phyloP scores from a whole-genome alignment of 1,140 invertebrate species.

The Ruditapes philippinarum region DNA sequence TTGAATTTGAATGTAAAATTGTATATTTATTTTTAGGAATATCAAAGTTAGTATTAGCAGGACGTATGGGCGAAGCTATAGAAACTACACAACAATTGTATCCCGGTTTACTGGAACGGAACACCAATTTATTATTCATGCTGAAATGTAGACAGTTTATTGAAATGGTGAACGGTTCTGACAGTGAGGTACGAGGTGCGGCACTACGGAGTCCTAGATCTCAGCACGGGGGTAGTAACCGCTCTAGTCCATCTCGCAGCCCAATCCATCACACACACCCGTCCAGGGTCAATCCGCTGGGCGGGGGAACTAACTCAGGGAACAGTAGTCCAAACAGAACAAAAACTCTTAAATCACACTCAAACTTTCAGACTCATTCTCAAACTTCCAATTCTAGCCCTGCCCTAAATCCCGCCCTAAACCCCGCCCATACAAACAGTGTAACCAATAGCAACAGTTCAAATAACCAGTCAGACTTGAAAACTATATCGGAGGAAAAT shows the following conservation, averaged over 20 bases:
- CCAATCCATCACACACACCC: constrained; percentile 74
- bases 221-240: constrained; percentile 76
- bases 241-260: constrained; percentile 80
- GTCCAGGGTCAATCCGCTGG: constrained; percentile 67
- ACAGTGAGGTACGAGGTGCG: constrained; percentile 86
- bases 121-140: constrained; percentile 96
- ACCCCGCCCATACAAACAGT: constrained; percentile 59
- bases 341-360: constrained; percentile 89
- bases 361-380: constrained; percentile 55
- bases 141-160: constrained; percentile 99
- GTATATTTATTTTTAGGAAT: constrained; percentile 91
- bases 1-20: background rate
- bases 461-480: constrained; percentile 71
- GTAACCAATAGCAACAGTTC: constrained; percentile 49
- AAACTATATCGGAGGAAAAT: constrained; percentile 86
- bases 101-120: constrained; percentile 95
- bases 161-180: constrained; percentile 90
- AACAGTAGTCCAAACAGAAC: constrained; percentile 83
- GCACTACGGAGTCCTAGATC: constrained; percentile 80
- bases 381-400: constrained; percentile 41
- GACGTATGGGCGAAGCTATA: constrained; percentile 98
- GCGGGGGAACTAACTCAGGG: constrained; percentile 58
- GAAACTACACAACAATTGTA: constrained; percentile 95
- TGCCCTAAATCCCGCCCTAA: constrained; percentile 6
- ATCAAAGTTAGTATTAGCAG: constrained; percentile 95